These are phyloP conservation scores for Nerophis ophidion DNA, from an alignment of 2,113 vertebrate species.

Conservation along the genomic window DNA sequence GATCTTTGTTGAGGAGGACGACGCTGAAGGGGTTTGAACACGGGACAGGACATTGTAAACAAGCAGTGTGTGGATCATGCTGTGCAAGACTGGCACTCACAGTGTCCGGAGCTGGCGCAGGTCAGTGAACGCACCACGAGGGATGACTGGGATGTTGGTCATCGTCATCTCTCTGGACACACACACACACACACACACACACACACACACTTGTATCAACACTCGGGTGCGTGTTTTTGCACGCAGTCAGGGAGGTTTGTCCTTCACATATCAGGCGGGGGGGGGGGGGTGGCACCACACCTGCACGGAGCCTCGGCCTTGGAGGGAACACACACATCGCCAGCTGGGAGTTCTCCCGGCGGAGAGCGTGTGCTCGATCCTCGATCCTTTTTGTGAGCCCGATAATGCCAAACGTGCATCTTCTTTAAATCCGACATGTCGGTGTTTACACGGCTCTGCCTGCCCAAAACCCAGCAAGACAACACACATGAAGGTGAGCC, in stretches of 20 bases:
- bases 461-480: no score
- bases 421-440: no score
- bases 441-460: no score
- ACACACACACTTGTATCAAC: constrained; percentile 19
- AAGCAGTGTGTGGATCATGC: no score
- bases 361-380: constrained; percentile 2
- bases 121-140: constrained; percentile 28
- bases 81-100: constrained; percentile 45
- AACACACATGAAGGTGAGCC: no score
- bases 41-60: no score
- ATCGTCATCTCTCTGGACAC: constrained; percentile 54
- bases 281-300: background rate
- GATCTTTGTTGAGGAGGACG: constrained; percentile 29
- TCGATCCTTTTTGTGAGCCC: background rate
- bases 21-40: constrained; percentile 12
- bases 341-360: constrained; percentile 20
- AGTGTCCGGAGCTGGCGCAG: constrained; percentile 57
- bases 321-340: constrained; percentile 46
- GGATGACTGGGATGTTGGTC: constrained; percentile 56
- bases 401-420: background rate
- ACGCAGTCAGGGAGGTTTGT: constrained; percentile 9
- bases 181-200: no score
- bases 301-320: constrained; percentile 52
- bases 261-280: background rate
- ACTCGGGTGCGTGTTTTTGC: background rate